A percentile compares a stretch with the other conserved stretches of the same genome.
Conservation (phyloP, 2,888 invertebrate genomes). For the Melanchra persicariae region DNA sequence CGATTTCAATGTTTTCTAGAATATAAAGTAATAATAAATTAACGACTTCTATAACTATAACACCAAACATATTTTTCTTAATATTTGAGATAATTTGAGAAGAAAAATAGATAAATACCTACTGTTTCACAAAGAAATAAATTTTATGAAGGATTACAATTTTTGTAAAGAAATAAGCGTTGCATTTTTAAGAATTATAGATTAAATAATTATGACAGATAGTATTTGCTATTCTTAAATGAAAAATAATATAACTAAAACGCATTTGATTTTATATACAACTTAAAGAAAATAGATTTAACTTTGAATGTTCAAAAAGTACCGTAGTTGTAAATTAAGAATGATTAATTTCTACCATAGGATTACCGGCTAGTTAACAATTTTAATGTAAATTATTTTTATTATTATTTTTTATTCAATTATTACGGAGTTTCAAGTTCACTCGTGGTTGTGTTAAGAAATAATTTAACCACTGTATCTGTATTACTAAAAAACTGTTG, state of each 20-base stretch:
- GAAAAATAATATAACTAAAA: conserved; percentile 45
- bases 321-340: conserved; percentile 59
- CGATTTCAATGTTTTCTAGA: conserved; percentile 58
- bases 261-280: conserved; percentile 62
- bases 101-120: conserved; percentile 25
- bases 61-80: conserved; percentile 67
- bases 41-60: conserved; percentile 52
- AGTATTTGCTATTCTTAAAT: conserved; percentile 55
- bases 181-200: conserved; percentile 60
- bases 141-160: conserved; percentile 47
- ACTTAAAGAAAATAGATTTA: conserved; percentile 60
- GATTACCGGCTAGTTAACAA: conserved; percentile 61
- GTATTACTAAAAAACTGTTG: conserved; percentile 60
- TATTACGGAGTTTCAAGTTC: conserved; percentile 75
- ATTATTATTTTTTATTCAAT: conserved; percentile 53
- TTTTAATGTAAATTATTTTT: conserved; percentile 63
- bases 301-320: conserved; percentile 64
- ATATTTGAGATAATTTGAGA: conserved; percentile 43
- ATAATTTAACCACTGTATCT: conserved; percentile 62
- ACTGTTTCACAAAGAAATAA: conserved; percentile 52
- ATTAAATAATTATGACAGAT: conserved; percentile 40
- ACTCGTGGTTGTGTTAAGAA: conserved; percentile 87
- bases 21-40: conserved; percentile 57
- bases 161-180: conserved; percentile 56
- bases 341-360: conserved; percentile 61